phyloP scores from a whole-genome alignment of 30 jellyfish, hydroid and myxozoan species.

The Aurelia sp. region DNA sequence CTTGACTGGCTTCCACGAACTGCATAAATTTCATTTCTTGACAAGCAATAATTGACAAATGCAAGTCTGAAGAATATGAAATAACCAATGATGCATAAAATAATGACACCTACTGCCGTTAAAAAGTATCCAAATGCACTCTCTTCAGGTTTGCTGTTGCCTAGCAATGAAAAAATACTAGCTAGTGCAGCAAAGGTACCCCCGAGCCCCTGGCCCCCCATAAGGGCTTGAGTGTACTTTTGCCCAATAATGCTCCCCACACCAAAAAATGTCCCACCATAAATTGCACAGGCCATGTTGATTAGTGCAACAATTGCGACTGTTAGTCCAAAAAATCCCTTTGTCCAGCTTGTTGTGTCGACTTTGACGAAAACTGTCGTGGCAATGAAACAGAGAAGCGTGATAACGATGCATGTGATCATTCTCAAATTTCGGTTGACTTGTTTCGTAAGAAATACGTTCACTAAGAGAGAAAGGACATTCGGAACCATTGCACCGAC shows the following conservation, averaged over 20 bases:
- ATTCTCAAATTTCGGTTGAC: constrained; percentile 84
- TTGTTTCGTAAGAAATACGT: constrained; percentile 82
- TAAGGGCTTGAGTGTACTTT: constrained; percentile 93
- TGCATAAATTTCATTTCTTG: constrained; percentile 47
- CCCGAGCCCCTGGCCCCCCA: constrained; percentile 98
- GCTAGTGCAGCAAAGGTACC: constrained; percentile 99
- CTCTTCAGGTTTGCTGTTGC: constrained; percentile 67
- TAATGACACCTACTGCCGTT: constrained; percentile 81
- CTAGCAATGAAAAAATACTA: constrained; percentile 77
- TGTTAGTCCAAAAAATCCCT: constrained; percentile 80
- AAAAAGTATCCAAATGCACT: constrained; percentile 93
- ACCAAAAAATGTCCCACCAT: constrained; percentile 94
- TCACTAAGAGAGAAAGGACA: constrained; percentile 77
- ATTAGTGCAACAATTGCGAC: constrained; percentile 75
- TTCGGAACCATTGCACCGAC: constrained; percentile 94
- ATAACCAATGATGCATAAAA: constrained; percentile 65
- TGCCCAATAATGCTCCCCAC: constrained; percentile 95
- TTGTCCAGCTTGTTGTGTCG: constrained; percentile 86
- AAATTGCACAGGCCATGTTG: constrained; percentile 88
- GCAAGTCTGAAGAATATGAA: constrained; percentile 67
- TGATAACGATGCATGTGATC: constrained; percentile 71
- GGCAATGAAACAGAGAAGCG: constrained; percentile 69
- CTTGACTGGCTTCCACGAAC: constrained; percentile 71
- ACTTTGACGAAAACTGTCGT: constrained; percentile 91
- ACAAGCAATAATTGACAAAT: constrained; percentile 55